These are phyloP conservation scores for Sinosuthora webbiana DNA, from an alignment of 2,113 vertebrate genomes.

Conservation along the genomic window DNA sequence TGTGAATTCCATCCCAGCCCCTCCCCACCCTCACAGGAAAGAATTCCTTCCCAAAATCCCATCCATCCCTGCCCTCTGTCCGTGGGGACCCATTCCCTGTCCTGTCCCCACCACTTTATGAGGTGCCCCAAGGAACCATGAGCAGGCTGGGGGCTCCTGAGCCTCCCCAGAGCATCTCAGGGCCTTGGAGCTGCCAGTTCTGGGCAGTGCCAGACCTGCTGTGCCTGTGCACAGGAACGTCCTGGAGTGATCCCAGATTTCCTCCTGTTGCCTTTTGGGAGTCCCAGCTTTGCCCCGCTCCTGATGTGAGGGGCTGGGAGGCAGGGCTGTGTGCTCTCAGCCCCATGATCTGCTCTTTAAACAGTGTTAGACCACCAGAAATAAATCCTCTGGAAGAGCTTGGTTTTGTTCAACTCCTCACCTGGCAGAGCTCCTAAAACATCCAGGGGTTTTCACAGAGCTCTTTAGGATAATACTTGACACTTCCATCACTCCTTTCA, in stretches of 20 bases:
- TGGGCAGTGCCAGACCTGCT: not conserved
- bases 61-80: not conserved
- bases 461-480: constrained; percentile 31
- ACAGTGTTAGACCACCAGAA: not conserved
- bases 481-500: constrained; percentile 8
- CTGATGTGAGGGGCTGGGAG: not conserved
- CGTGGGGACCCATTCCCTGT: not conserved
- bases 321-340: not conserved
- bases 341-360: not conserved
- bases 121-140: not conserved
- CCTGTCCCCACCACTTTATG: not conserved
- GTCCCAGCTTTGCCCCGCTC: fast-evolving
- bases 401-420: not conserved
- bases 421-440: constrained; percentile 27
- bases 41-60: not conserved
- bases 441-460: not conserved
- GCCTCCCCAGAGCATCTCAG: not conserved
- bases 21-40: not conserved
- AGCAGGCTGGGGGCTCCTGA: not conserved
- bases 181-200: not conserved
- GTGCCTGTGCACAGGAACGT: fast-evolving
- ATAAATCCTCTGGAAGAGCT: not conserved
- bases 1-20: not conserved
- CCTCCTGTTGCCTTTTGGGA: not conserved
- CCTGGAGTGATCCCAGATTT: not conserved